Percentiles rank a stretch among this genome's conserved stretches.
Evolutionary conservation across 2,797 vertebrate genomes (phyloP).

Genomic region (Platalea minor): DNA sequence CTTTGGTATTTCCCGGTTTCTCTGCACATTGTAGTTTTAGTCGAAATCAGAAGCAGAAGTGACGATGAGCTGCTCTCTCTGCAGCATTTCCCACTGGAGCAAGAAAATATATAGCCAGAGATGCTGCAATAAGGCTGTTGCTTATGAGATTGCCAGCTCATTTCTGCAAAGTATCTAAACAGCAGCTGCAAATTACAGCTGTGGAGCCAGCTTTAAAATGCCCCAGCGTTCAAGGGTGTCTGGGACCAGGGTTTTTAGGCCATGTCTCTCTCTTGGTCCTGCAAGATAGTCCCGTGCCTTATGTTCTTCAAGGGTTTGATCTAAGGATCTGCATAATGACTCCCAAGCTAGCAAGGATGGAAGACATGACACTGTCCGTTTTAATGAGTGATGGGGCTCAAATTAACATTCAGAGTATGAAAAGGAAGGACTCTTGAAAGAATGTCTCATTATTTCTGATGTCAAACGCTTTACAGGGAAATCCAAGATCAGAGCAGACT

Average conservation of each 20-base stretch:
- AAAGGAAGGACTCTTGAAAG: conserved; percentile 12
- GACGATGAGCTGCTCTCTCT: background rate
- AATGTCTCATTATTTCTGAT: conserved; percentile 37
- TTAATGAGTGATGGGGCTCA: conserved; percentile 13
- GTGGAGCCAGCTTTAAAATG: background rate
- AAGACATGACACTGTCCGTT: background rate
- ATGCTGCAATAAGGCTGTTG: background rate
- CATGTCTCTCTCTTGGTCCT: background rate
- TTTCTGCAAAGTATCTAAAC: background rate
- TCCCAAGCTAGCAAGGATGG: background rate
- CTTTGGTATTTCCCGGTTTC: background rate
- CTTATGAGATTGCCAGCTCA: background rate
- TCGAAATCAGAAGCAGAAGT: background rate
- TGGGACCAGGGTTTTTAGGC: background rate
- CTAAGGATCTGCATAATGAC: background rate
- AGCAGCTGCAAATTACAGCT: background rate
- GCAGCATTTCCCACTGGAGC: background rate
- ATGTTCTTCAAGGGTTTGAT: background rate
- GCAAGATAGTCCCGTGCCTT: background rate
- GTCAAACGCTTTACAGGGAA: conserved; percentile 1
- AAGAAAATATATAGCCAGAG: background rate
- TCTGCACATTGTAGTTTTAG: background rate
- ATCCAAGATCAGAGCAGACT: conserved; percentile 35
- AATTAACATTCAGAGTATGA: conserved; percentile 17
- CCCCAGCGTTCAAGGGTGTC: background rate